A percentile compares a stretch with the other conserved stretches of the same genome.
Conservation (phyloP, 2,888 invertebrate species). For the Tetrapedia diversipes region DNA sequence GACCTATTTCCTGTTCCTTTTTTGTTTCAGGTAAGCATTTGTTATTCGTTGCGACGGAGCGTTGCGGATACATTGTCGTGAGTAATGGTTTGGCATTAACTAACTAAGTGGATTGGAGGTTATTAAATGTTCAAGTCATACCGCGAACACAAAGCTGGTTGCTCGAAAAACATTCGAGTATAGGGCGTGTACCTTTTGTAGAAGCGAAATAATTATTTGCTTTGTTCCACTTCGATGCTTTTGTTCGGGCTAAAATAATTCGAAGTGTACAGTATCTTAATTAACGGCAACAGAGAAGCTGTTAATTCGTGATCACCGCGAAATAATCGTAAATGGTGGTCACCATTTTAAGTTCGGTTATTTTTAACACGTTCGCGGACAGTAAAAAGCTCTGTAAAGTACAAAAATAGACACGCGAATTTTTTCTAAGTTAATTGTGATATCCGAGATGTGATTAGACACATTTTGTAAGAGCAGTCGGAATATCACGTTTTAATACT, state of each 20-base stretch:
- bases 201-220: neutral
- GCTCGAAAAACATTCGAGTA: conserved; percentile 1
- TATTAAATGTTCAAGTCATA: conserved; percentile 22
- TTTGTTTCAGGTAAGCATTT: conserved; percentile 73
- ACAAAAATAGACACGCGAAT: too few relatives aligned
- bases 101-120: conserved; percentile 27
- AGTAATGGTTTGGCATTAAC: conserved; percentile 31
- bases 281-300: neutral
- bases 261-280: neutral
- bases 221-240: neutral
- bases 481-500: too few relatives aligned
- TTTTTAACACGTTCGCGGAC: too few relatives aligned
- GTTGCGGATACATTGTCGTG: conserved; percentile 14
- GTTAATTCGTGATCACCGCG: neutral
- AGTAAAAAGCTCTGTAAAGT: too few relatives aligned
- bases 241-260: too few relatives aligned
- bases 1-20: conserved; percentile 48
- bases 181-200: neutral
- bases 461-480: too few relatives aligned
- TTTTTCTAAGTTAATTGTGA: too few relatives aligned
- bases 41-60: conserved; percentile 11
- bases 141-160: neutral
- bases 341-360: neutral
- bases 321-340: too few relatives aligned
- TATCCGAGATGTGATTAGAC: too few relatives aligned